Conservation (phyloP, 1,140 invertebrate species). For the Diabrotica undecimpunctata region DNA sequence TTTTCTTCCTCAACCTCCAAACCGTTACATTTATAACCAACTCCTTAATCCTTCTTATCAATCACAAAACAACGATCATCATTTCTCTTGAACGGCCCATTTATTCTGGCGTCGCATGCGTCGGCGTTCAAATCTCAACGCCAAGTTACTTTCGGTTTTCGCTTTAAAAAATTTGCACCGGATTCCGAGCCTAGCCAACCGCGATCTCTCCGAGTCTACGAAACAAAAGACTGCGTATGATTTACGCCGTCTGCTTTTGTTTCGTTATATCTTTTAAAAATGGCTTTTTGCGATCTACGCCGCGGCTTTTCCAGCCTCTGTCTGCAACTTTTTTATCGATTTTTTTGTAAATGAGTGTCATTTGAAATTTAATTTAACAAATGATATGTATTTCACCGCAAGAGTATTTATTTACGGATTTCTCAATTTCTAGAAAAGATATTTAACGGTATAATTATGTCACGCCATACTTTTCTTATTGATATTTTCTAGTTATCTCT, state of each 20-base stretch:
- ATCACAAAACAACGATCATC: slow-evolving; percentile 14
- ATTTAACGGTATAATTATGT: too few relatives aligned
- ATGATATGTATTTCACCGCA: too few relatives aligned
- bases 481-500: too few relatives aligned
- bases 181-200: slow-evolving; percentile 3
- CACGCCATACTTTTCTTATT: too few relatives aligned
- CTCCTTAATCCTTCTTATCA: slow-evolving; percentile 15
- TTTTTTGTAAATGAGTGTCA: too few relatives aligned
- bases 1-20: slow-evolving; percentile 2
- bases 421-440: too few relatives aligned
- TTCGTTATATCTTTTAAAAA: too few relatives aligned
- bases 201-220: slow-evolving; percentile 7
- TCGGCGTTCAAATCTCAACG: slow-evolving; percentile 1
- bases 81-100: slow-evolving; percentile 15
- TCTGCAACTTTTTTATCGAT: too few relatives aligned
- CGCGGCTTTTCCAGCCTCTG: too few relatives aligned
- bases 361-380: too few relatives aligned
- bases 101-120: slow-evolving; percentile 8
- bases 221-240: slow-evolving; percentile 18
- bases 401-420: too few relatives aligned
- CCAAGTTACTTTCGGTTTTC: not conserved
- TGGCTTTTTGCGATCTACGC: too few relatives aligned
- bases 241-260: slow-evolving; percentile 5
- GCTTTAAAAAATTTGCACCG: not conserved
- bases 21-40: slow-evolving; percentile 17